Evolutionary conservation across 2,888 invertebrate genomes (phyloP).

Genomic region (Hoplodrina blanda): DNA sequence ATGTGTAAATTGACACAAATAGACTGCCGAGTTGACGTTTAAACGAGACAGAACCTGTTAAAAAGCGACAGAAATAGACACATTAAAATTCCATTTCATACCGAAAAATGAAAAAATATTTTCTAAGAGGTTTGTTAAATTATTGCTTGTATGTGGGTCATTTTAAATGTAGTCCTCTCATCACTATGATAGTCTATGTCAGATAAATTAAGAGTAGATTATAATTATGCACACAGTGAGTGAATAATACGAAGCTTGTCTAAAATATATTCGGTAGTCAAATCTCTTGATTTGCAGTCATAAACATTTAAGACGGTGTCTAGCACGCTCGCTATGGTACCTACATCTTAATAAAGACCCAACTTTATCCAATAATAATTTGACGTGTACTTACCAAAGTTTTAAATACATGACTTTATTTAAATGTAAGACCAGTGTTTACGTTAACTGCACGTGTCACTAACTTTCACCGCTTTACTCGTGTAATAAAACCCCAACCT

Average conservation of each 20-base stretch:
- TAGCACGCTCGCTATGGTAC: constrained; percentile 21
- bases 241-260: not conserved
- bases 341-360: constrained; percentile 44
- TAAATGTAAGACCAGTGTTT: constrained; percentile 68
- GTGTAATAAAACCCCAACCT: constrained; percentile 80
- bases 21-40: constrained; percentile 45
- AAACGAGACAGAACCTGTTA: constrained; percentile 54
- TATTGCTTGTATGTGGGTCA: constrained; percentile 25
- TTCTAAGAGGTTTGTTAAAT: constrained; percentile 20
- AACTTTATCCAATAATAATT: constrained; percentile 54
- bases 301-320: constrained; percentile 35
- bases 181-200: constrained; percentile 1
- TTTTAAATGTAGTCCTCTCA: constrained; percentile 18
- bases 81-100: constrained; percentile 48
- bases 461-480: constrained; percentile 78
- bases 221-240: not conserved
- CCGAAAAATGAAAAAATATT: constrained; percentile 34
- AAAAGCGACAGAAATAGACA: constrained; percentile 52
- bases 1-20: constrained; percentile 69
- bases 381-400: constrained; percentile 47
- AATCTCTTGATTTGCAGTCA: constrained; percentile 23
- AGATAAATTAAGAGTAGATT: constrained; percentile 9
- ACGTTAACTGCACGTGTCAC: constrained; percentile 70
- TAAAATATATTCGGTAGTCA: constrained; percentile 15
- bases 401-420: constrained; percentile 67